These are phyloP conservation scores for Coregonus sp. DNA, from an alignment of 2,797 vertebrate species.

Conservation along the genomic window DNA sequence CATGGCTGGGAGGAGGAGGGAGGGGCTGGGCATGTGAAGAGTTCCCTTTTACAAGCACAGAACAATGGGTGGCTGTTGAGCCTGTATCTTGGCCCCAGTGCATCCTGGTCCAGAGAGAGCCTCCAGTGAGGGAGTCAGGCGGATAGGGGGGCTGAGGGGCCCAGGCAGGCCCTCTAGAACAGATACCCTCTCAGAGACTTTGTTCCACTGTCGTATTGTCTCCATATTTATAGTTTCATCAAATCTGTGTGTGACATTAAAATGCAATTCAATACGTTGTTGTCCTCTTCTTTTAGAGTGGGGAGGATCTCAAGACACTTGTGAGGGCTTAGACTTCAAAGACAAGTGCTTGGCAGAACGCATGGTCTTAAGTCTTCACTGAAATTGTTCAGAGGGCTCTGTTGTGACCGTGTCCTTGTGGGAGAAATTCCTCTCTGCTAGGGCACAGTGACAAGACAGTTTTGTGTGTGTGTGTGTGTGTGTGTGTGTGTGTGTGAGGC, in stretches of 20 bases:
- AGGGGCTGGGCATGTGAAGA: constrained; percentile 41
- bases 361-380: constrained; percentile 52
- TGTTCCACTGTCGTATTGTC: constrained; percentile 41
- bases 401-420: constrained; percentile 51
- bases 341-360: constrained; percentile 50
- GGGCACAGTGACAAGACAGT: constrained; percentile 13
- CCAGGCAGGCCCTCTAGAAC: not conserved
- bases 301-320: constrained; percentile 49
- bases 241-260: constrained; percentile 38
- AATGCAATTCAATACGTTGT: constrained; percentile 52
- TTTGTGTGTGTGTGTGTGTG: constrained; percentile 8
- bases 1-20: constrained; percentile 22
- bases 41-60: constrained; percentile 49
- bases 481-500: constrained; percentile 20
- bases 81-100: constrained; percentile 37
- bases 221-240: constrained; percentile 53
- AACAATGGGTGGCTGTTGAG: constrained; percentile 62
- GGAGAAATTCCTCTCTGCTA: constrained; percentile 20
- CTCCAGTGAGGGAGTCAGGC: constrained; percentile 25
- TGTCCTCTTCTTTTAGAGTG: constrained; percentile 38
- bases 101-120: constrained; percentile 29
- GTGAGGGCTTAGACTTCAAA: constrained; percentile 57
- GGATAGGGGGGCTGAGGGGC: constrained; percentile 6
- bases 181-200: constrained; percentile 38
- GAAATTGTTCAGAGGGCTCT: constrained; percentile 41